Percentiles rank a stretch among this genome's conserved stretches.
These are phyloP conservation scores for Ceratothoa steindachneri DNA, from an alignment of 2,888 invertebrate genomes.

Conservation along the genomic window DNA sequence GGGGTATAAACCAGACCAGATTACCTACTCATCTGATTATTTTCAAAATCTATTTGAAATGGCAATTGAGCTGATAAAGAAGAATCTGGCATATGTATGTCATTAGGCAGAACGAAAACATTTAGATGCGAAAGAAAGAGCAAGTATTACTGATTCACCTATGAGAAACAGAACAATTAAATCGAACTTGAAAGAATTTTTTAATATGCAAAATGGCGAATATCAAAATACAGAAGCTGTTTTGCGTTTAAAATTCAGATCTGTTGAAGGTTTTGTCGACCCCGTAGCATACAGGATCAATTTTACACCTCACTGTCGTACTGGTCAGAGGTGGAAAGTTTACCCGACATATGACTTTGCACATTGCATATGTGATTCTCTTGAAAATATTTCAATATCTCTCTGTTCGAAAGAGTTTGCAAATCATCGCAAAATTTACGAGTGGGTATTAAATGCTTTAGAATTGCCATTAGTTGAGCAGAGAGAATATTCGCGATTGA, in stretches of 20 bases:
- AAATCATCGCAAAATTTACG: constrained; percentile 19
- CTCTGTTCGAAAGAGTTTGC: constrained; percentile 21
- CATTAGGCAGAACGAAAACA: background rate
- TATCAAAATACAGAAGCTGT: constrained; percentile 24
- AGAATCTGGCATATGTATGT: constrained; percentile 24
- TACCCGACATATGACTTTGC: constrained; percentile 23
- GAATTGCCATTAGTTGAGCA: constrained; percentile 21
- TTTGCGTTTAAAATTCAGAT: constrained; percentile 20
- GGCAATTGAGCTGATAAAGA: constrained; percentile 20
- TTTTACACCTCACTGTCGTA: constrained; percentile 11
- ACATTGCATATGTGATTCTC: constrained; percentile 17
- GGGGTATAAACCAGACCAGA: background rate
- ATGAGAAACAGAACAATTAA: constrained; percentile 11
- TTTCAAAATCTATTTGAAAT: constrained; percentile 17
- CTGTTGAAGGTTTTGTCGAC: constrained; percentile 16
- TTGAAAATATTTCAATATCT: constrained; percentile 18
- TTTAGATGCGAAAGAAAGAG: background rate
- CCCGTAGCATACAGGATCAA: constrained; percentile 28
- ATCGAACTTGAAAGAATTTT: constrained; percentile 23
- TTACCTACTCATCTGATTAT: constrained; percentile 29
- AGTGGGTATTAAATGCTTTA: constrained; percentile 25
- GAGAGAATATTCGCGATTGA: constrained; percentile 23
- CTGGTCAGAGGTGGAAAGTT: constrained; percentile 11
- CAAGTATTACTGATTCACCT: background rate
- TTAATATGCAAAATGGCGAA: constrained; percentile 14